A percentile compares a stretch with the other conserved stretches of the same genome.
These are phyloP conservation scores for Stramonita haemastoma DNA, from an alignment of 2,888 invertebrate genomes.

Conservation along the genomic window DNA sequence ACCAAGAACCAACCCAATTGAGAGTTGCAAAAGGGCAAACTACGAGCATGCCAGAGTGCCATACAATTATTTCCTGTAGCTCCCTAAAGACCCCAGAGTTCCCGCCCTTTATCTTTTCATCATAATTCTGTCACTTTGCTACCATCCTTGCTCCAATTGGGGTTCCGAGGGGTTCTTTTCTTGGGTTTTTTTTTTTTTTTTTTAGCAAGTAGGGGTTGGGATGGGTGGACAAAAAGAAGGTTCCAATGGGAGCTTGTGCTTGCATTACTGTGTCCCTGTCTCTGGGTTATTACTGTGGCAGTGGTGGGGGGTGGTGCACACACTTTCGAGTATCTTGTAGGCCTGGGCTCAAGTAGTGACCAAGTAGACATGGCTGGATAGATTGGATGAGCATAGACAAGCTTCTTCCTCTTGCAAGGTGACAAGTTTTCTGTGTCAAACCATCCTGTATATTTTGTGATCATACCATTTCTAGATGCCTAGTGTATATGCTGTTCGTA, in stretches of 20 bases:
- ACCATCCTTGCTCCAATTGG: not conserved
- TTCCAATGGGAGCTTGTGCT: constrained; percentile 11
- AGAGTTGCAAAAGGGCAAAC: not conserved
- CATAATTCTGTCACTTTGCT: constrained; percentile 43
- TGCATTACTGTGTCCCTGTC: not conserved
- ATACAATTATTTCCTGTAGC: constrained; percentile 41
- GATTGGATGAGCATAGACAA: too few species aligned
- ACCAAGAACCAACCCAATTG: not conserved
- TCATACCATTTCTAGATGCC: too few species aligned
- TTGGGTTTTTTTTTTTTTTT: not conserved
- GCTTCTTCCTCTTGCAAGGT: too few species aligned
- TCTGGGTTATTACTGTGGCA: not conserved
- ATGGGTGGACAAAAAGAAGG: not conserved
- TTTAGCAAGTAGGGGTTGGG: not conserved
- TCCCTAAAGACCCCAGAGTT: constrained; percentile 28
- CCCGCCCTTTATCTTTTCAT: constrained; percentile 36
- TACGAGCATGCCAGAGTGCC: not conserved
- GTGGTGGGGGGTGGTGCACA: too few species aligned
- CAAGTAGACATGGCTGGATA: too few species aligned
- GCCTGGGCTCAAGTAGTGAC: too few species aligned
- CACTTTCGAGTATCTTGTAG: too few species aligned
- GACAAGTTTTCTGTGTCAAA: too few species aligned
- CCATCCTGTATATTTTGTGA: too few species aligned
- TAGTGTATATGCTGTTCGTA: too few species aligned
- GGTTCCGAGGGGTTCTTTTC: not conserved